These are phyloP conservation scores for Proteles cristata DNA, from an alignment of 2,113 vertebrate genomes.

Conservation along the genomic window DNA sequence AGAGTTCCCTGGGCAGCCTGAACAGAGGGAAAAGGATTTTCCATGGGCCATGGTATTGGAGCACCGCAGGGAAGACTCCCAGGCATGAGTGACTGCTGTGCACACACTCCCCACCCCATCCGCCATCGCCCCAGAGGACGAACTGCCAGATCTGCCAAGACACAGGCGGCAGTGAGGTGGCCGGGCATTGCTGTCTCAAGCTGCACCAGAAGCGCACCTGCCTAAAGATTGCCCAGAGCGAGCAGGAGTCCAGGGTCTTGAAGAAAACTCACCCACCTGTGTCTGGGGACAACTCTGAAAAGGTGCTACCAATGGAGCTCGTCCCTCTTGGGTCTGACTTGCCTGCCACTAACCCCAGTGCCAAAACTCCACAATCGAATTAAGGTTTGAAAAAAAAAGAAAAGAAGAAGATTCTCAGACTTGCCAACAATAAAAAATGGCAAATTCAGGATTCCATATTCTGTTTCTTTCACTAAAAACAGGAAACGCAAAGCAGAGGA, in stretches of 20 bases:
- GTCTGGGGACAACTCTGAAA: background rate
- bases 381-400: background rate
- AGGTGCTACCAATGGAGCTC: rapidly evolving
- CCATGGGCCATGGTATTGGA: background rate
- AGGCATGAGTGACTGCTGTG: background rate
- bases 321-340: background rate
- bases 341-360: background rate
- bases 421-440: background rate
- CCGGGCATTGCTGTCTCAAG: background rate
- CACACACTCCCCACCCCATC: background rate
- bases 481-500: background rate
- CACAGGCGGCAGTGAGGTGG: background rate
- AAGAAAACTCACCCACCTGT: background rate
- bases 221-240: background rate
- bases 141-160: background rate
- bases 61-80: background rate
- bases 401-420: background rate
- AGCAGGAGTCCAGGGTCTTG: background rate
- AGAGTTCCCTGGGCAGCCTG: background rate
- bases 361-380: background rate
- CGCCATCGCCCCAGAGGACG: background rate
- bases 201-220: background rate
- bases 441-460: background rate
- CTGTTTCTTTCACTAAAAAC: background rate
- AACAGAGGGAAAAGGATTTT: background rate